Evolutionary conservation across 2,113 vertebrate genomes (phyloP).

Genomic region (Crypturellus undulatus): DNA sequence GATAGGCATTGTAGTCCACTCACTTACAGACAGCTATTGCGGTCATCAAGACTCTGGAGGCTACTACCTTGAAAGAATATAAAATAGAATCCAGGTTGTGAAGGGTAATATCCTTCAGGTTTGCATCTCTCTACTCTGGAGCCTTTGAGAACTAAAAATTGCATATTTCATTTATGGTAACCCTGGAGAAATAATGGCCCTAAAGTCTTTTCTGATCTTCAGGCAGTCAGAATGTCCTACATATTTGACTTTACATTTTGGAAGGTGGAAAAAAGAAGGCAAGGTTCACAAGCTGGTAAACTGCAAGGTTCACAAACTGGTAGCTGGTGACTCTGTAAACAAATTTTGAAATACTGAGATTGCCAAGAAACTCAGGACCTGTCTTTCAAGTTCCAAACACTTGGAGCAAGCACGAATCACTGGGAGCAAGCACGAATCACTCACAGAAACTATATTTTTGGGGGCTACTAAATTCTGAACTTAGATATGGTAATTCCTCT

Average conservation of each 20-base stretch:
- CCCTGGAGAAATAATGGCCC: background rate
- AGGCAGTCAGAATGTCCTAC: background rate
- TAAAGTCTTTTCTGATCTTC: slow-evolving; percentile 4
- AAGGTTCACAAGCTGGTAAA: background rate
- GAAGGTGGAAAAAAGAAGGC: background rate
- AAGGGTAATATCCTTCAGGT: slow-evolving; percentile 19
- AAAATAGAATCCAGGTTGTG: slow-evolving; percentile 40
- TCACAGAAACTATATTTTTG: background rate
- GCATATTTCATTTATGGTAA: background rate
- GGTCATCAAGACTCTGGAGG: slow-evolving; percentile 27
- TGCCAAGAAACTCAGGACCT: background rate
- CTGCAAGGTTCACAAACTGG: background rate
- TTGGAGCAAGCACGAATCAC: background rate
- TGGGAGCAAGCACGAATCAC: background rate
- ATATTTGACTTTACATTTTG: slow-evolving; percentile 13
- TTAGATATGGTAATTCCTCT: background rate
- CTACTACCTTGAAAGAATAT: background rate
- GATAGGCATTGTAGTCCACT: slow-evolving; percentile 30
- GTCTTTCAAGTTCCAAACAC: background rate
- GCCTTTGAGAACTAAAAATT: slow-evolving; percentile 38
- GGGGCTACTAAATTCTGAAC: background rate
- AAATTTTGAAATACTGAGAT: background rate
- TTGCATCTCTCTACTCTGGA: background rate
- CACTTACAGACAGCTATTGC: slow-evolving; percentile 6
- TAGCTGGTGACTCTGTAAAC: background rate